Percentiles rank a stretch among this genome's conserved stretches.
These are phyloP conservation scores for Leptogaster cylindrica DNA, from an alignment of 2,888 invertebrate genomes.

Conservation along the genomic window DNA sequence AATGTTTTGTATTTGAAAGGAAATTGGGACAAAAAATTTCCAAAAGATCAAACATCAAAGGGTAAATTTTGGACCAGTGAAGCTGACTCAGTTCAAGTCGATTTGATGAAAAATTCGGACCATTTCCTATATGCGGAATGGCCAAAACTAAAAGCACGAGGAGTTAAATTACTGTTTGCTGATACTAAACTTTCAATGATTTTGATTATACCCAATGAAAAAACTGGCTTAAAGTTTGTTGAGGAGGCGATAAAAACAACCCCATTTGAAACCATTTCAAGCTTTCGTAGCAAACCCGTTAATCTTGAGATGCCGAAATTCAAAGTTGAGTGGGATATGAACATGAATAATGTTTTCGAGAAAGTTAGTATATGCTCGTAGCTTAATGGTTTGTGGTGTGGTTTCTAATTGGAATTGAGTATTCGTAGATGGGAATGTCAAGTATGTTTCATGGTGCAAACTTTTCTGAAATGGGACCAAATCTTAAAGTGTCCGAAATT, in stretches of 20 bases:
- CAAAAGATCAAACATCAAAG: slow-evolving; percentile 65
- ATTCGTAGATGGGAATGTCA: no score
- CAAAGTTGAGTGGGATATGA: slow-evolving; percentile 76
- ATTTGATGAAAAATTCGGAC: slow-evolving; percentile 73
- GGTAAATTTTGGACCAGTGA: no score
- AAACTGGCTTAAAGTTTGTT: no score
- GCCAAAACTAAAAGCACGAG: no score
- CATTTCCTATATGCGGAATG: slow-evolving; percentile 63
- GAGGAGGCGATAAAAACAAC: no score
- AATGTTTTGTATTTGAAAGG: slow-evolving; percentile 90
- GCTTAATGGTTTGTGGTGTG: no score
- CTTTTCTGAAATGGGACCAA: no score
- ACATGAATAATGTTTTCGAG: slow-evolving; percentile 67
- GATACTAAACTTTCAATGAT: slow-evolving; percentile 75
- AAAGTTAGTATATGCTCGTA: slow-evolving; percentile 62
- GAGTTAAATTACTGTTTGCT: slow-evolving; percentile 75
- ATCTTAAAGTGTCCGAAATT: no score
- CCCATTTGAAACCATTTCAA: slow-evolving; percentile 64
- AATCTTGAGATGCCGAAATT: slow-evolving; percentile 78
- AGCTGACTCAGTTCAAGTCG: slow-evolving; percentile 55
- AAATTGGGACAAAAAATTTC: slow-evolving; percentile 74
- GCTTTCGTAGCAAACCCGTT: slow-evolving; percentile 63
- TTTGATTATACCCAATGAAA: no score
- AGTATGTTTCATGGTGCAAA: no score
- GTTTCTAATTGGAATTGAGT: neutral